Conservation (phyloP, 2,113 vertebrate species). For the Melanostigma gelatinosum region DNA sequence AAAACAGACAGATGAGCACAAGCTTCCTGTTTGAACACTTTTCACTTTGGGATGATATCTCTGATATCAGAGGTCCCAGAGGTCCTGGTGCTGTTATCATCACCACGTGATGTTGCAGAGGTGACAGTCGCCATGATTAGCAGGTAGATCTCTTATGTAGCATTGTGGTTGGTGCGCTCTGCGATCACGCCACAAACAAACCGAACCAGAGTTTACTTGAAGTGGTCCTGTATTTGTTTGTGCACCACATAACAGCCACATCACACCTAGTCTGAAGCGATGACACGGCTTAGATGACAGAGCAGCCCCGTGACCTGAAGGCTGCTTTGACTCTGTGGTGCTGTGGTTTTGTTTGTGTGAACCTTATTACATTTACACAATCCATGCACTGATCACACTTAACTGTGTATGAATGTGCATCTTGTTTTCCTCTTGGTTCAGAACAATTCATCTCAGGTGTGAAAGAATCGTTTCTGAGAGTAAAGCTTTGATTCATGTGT, state of each 20-base stretch:
- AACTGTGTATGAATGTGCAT: neutral
- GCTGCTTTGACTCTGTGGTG: too few species aligned
- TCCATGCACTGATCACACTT: neutral
- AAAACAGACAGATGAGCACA: too few species aligned
- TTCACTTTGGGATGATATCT: too few species aligned
- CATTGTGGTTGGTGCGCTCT: too few species aligned
- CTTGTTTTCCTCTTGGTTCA: neutral
- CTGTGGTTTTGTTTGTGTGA: neutral
- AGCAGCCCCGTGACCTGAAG: too few species aligned
- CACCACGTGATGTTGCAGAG: neutral
- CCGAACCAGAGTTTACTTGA: too few species aligned
- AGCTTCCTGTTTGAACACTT: too few species aligned
- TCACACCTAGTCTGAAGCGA: neutral
- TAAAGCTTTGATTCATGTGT: slow-evolving; percentile 12
- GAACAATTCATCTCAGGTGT: neutral
- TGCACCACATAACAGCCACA: too few species aligned
- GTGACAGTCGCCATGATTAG: neutral
- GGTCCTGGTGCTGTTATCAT: neutral
- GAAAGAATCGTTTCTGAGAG: neutral
- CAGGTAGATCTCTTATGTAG: too few species aligned
- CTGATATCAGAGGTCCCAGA: neutral
- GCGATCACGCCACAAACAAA: too few species aligned
- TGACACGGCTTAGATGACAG: neutral
- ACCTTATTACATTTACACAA: neutral
- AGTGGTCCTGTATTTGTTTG: too few species aligned